phyloP scores from a whole-genome alignment of 2,113 vertebrate genomes.

The Carettochelys insculpta region DNA sequence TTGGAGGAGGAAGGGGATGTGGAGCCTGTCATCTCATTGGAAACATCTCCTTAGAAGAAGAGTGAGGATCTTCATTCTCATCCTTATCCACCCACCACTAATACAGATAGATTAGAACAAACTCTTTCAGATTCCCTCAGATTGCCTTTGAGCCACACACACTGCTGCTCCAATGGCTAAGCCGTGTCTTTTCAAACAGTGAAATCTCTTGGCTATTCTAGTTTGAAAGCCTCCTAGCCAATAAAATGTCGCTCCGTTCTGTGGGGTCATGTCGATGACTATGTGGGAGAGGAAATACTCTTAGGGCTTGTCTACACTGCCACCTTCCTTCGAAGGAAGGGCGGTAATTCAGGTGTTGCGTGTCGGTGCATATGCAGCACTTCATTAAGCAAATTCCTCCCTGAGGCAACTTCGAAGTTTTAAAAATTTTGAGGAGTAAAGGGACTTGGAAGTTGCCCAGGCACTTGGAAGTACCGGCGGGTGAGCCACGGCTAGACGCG shows the following conservation, averaged over 20 bases:
- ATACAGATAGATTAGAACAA: background rate
- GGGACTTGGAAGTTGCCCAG: no score
- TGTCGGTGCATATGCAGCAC: no score
- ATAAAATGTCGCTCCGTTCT: background rate
- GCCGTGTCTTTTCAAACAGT: background rate
- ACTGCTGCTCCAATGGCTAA: background rate
- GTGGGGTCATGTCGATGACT: background rate
- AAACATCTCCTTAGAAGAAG: background rate
- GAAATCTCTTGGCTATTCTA: background rate
- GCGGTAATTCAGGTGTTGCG: no score
- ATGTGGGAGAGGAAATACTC: background rate
- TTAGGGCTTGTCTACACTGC: no score
- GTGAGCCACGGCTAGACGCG: no score
- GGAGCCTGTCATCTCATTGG: accelerated
- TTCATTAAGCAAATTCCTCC: no score
- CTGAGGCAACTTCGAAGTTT: no score
- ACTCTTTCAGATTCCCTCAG: background rate
- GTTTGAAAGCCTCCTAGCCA: background rate
- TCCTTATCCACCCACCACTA: background rate
- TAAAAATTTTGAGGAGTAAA: no score
- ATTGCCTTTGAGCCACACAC: background rate
- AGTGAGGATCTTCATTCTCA: background rate
- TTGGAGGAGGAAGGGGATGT: background rate
- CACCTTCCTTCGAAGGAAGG: no score
- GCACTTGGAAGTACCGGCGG: no score